Evolutionary conservation across 2,113 vertebrate genomes (phyloP).

Genomic region (Hypanus sabinus): DNA sequence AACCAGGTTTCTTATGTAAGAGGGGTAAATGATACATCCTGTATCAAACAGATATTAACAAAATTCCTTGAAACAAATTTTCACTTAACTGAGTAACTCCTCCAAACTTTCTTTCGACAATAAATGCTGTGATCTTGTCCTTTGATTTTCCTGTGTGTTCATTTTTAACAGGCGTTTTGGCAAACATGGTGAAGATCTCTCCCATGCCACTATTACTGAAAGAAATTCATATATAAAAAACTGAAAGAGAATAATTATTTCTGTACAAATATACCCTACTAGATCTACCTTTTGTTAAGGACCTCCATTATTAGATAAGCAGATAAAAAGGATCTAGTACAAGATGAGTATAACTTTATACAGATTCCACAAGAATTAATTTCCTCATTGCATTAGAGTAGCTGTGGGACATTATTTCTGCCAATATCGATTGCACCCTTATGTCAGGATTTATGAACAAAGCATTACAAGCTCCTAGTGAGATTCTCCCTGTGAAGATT

Average conservation of each 20-base stretch:
- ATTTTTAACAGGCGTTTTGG: slow-evolving; percentile 22
- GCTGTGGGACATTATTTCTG: neutral
- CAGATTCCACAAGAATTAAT: neutral
- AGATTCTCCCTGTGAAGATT: neutral
- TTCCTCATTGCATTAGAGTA: neutral
- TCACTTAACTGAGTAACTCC: slow-evolving; percentile 16
- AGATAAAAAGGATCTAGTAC: neutral
- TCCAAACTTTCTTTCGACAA: neutral
- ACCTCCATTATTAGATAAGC: neutral
- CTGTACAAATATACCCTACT: neutral
- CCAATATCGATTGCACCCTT: neutral
- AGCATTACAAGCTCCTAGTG: neutral
- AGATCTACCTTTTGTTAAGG: neutral
- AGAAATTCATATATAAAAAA: neutral
- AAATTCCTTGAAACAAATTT: neutral
- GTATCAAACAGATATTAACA: neutral
- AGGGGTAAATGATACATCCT: neutral
- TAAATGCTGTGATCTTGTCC: slow-evolving; percentile 39
- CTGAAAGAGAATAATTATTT: neutral
- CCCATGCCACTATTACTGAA: slow-evolving; percentile 39
- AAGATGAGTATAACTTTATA: neutral
- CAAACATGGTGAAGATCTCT: slow-evolving; percentile 38
- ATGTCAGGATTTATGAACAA: neutral
- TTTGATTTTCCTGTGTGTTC: slow-evolving; percentile 24
- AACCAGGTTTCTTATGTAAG: neutral